Conservation (phyloP, 1,140 invertebrate genomes). For the Streblospio benedicti region DNA sequence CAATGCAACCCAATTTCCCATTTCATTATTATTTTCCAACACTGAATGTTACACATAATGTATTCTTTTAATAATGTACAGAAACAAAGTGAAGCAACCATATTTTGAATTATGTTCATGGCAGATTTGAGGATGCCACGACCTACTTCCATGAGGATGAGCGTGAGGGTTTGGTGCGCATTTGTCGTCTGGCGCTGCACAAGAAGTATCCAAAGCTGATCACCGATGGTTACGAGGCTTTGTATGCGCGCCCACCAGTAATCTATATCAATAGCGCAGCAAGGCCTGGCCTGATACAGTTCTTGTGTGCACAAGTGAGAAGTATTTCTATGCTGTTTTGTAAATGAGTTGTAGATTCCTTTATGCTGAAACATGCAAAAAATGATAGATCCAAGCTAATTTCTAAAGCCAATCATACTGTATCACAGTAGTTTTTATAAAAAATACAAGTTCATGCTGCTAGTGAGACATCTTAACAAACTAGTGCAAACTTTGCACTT, state of each 20-base stretch:
- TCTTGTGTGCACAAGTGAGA: slow-evolving; percentile 64
- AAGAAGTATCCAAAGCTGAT: slow-evolving; percentile 71
- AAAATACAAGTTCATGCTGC: too few relatives aligned
- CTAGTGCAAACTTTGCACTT: too few relatives aligned
- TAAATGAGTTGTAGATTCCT: not conserved
- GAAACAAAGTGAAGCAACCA: not conserved
- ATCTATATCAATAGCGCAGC: slow-evolving; percentile 74
- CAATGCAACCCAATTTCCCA: too few relatives aligned
- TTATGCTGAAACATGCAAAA: too few relatives aligned
- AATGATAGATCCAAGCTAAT: slow-evolving; percentile 3
- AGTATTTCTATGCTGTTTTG: not conserved
- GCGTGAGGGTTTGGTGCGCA: slow-evolving; percentile 64
- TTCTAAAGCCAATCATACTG: too few relatives aligned
- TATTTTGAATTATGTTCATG: slow-evolving; percentile 4
- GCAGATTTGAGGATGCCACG: slow-evolving; percentile 58
- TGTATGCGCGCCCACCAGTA: slow-evolving; percentile 63
- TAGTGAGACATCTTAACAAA: too few relatives aligned
- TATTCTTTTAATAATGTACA: slow-evolving; percentile 6
- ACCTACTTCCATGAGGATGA: slow-evolving; percentile 71
- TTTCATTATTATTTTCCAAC: not conserved
- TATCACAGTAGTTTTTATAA: too few relatives aligned
- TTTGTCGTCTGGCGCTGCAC: slow-evolving; percentile 68
- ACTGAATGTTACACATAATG: not conserved
- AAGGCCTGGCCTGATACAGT: slow-evolving; percentile 64
- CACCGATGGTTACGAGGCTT: slow-evolving; percentile 68